Conservation (phyloP, 2,113 vertebrate species). For the Microcebus ravelobensis region DNA sequence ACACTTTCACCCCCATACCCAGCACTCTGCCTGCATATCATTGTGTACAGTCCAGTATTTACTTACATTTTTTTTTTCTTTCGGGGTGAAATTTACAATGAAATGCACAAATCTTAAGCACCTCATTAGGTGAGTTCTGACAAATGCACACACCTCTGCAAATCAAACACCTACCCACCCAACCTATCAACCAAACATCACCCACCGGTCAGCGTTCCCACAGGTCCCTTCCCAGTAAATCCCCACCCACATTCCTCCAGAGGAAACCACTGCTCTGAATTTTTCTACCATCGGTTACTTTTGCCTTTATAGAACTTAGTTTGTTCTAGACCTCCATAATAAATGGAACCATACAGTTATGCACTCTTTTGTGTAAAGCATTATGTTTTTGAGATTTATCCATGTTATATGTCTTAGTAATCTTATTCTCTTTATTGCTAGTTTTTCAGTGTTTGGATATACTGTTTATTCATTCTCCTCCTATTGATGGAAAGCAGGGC, state of each 20-base stretch:
- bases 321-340: not conserved
- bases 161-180: not conserved
- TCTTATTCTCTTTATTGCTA: not conserved
- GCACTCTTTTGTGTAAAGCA: not conserved
- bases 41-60: not conserved
- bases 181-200: not conserved
- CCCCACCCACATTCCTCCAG: not conserved
- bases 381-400: not conserved
- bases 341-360: not conserved
- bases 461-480: not conserved
- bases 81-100: not conserved
- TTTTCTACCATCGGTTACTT: not conserved
- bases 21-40: not conserved
- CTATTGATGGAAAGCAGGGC: not conserved
- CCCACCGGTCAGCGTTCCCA: not conserved
- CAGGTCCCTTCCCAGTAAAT: not conserved
- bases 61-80: not conserved
- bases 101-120: not conserved
- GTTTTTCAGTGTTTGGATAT: not conserved
- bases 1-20: accelerated
- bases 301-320: not conserved
- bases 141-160: not conserved
- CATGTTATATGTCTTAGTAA: not conserved
- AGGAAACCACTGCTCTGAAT: not conserved
- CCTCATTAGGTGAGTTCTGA: not conserved